phyloP scores from a whole-genome alignment of 1,140 invertebrate genomes.

The Pachyrhynchus sulphureomaculatus region DNA sequence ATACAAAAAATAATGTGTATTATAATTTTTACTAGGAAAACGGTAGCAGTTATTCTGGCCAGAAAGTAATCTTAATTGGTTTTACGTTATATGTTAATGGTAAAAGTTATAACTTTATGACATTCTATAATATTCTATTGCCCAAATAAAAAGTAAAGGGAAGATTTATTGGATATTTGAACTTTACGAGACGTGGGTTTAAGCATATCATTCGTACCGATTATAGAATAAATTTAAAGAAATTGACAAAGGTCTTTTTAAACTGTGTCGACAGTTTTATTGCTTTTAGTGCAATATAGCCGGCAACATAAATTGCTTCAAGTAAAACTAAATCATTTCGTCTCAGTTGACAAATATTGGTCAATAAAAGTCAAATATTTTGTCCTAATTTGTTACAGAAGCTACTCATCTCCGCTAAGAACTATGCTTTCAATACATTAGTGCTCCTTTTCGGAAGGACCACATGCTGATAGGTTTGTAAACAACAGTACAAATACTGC shows the following conservation, averaged over 20 bases:
- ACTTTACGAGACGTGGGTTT: neutral
- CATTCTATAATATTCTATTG: neutral
- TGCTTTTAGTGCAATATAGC: neutral
- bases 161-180: neutral
- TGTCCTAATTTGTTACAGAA: slow-evolving; percentile 5
- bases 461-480: neutral
- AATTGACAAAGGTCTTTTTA: neutral
- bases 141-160: neutral
- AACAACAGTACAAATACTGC: neutral
- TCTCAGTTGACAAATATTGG: slow-evolving; percentile 8
- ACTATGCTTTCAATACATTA: slow-evolving; percentile 5
- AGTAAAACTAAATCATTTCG: slow-evolving; percentile 5
- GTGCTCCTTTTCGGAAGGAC: neutral
- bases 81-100: neutral
- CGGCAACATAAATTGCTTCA: neutral
- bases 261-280: slow-evolving; percentile 3
- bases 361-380: slow-evolving; percentile 7
- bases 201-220: no score
- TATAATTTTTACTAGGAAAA: neutral
- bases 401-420: neutral
- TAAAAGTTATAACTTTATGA: slow-evolving; percentile 1
- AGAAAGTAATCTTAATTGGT: neutral
- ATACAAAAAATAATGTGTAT: no score
- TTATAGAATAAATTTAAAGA: neutral
- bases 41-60: slow-evolving; percentile 1